Evolutionary conservation across 92 coral and sea anemone species (phyloP).

Genomic region (Desmophyllum pertusum): DNA sequence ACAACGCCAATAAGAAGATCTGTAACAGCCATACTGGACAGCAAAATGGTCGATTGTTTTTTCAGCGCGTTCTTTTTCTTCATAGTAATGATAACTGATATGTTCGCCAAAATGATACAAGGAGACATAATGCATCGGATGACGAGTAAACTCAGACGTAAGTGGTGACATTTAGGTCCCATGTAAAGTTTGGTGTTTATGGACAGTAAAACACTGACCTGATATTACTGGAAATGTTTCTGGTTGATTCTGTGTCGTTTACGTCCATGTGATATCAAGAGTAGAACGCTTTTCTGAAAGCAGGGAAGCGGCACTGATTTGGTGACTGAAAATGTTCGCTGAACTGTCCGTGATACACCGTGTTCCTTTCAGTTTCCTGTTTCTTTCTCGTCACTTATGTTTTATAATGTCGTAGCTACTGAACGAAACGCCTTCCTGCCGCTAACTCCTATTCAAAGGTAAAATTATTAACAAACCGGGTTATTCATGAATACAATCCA

Average conservation of each 20-base stretch:
- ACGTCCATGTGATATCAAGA: neutral
- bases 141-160: neutral
- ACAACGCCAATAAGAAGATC: slow-evolving; percentile 10
- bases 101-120: neutral
- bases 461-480: no score
- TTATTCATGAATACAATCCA: no score
- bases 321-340: no score
- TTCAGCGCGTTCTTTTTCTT: neutral
- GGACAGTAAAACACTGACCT: slow-evolving; percentile 10
- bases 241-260: neutral
- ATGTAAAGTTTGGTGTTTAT: neutral
- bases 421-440: no score
- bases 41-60: neutral
- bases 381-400: no score
- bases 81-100: neutral
- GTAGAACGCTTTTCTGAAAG: no score
- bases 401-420: no score
- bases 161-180: neutral
- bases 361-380: no score
- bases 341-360: no score
- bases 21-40: slow-evolving; percentile 14
- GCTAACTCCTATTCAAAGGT: no score
- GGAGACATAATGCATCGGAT: neutral
- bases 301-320: no score
- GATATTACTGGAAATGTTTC: neutral